phyloP scores from a whole-genome alignment of 2,888 invertebrate genomes.

The Salpingus planirostris region DNA sequence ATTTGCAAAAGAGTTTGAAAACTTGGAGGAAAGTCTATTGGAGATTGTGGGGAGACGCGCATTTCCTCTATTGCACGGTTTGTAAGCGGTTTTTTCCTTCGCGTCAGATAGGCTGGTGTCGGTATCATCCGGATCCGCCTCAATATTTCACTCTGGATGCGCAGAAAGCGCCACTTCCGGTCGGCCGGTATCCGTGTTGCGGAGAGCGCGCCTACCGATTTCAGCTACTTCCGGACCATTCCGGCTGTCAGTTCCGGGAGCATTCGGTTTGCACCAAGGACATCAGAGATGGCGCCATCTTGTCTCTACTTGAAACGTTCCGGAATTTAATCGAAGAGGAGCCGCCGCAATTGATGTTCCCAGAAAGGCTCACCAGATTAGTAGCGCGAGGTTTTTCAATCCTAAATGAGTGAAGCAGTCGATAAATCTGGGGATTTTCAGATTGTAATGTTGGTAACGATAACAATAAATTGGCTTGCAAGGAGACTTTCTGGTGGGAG shows the following conservation, averaged over 20 bases:
- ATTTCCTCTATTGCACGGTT: constrained; percentile 71
- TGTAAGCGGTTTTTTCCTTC: constrained; percentile 72
- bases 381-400: constrained; percentile 52
- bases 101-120: constrained; percentile 72
- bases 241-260: constrained; percentile 65
- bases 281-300: constrained; percentile 57
- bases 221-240: constrained; percentile 56
- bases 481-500: constrained; percentile 66
- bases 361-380: constrained; percentile 58
- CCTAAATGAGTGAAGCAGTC: too few species aligned
- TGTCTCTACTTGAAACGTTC: constrained; percentile 50
- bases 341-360: constrained; percentile 59
- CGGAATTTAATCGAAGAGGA: constrained; percentile 54
- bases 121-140: constrained; percentile 68
- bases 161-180: constrained; percentile 56
- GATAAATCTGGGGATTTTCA: constrained; percentile 30
- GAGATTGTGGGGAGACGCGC: constrained; percentile 87
- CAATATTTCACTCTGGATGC: constrained; percentile 65
- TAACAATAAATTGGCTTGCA: constrained; percentile 48
- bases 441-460: constrained; percentile 19
- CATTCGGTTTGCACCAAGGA: constrained; percentile 62
- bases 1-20: constrained; percentile 67
- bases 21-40: constrained; percentile 87
- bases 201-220: constrained; percentile 74
- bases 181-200: constrained; percentile 66